Evolutionary conservation across 2,113 vertebrate genomes (phyloP), one percentile per base, ranked within the genome.

Genomic region (Entomyzon cyanotis): DNA sequence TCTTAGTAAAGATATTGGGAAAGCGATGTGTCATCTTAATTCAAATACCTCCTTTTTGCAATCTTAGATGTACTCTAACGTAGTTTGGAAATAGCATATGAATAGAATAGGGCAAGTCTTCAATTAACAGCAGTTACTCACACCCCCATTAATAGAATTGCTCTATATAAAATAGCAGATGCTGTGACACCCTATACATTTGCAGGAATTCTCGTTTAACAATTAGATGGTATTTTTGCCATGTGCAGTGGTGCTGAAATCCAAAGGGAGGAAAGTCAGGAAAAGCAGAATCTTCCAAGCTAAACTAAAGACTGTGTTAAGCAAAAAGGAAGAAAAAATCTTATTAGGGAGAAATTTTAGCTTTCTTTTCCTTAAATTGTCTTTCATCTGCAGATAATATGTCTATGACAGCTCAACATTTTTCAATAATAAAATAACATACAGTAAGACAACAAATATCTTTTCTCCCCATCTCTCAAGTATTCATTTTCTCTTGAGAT

Each of bases 391-490:
- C 60, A 94, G 71, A 81, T 95, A 90, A 95, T 90, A 67, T 2
- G 3, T n/a, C 42, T 74, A 24, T 97, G 93, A 93, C 90, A 97
- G 76, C 86, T 80, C 49, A 90, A 67, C 31, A 74, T 86, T 89
- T 96, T 92, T 90, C 85, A 90, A 33, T 92, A 84, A 92, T 83
- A 82, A 94, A 95, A 74, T 90, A 95, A 71, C 78, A 79, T 35
- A 77, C 55, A 92, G 18, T 75, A 78, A 84, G 52, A 90, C 27
- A 86, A 94, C 68, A 96, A 78, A 91, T 55, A 33, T 52, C 74
- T 89, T 82, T 87, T 93, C 55, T 83, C n/a, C 28, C 25, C 41
- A 15, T 85, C 91, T 92, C 70, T 67, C 65, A 85, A 82, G 65
- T 52, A 85, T 85, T 94, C 22, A 65, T 96, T 95, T 94, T 80